phyloP scores from a whole-genome alignment of 2,888 invertebrate genomes.

The Altica lythri region DNA sequence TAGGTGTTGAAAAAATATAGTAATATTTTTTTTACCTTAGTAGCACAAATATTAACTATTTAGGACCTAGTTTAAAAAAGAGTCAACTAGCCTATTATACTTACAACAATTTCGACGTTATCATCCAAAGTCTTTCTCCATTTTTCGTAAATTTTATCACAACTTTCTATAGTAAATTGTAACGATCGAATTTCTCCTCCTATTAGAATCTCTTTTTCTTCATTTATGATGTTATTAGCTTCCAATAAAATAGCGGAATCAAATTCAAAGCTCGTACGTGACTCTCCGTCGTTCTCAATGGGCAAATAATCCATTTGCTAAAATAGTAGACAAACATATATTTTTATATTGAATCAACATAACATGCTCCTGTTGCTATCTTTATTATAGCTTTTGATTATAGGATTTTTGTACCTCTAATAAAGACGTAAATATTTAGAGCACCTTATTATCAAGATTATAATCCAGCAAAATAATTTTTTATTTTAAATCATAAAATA shows the following conservation, averaged over 20 bases:
- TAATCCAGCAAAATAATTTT: no score
- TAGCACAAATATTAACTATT: no score
- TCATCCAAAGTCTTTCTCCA: slow-evolving; percentile 74
- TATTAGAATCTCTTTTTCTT: slow-evolving; percentile 69
- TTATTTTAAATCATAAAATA: no score
- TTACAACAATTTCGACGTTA: slow-evolving; percentile 78
- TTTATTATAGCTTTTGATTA: no score
- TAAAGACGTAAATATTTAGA: no score
- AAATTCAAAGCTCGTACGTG: slow-evolving; percentile 64
- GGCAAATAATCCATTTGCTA: slow-evolving; percentile 51
- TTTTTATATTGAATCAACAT: no score
- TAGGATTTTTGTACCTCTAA: no score
- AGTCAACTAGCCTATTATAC: no score
- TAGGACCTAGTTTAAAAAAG: no score
- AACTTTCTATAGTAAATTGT: slow-evolving; percentile 61
- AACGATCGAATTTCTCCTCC: slow-evolving; percentile 60
- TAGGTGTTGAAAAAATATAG: no score
- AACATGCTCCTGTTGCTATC: neutral
- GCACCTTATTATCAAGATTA: no score
- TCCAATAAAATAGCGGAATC: slow-evolving; percentile 55
- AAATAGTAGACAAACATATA: slow-evolving; percentile 12
- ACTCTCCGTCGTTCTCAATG: slow-evolving; percentile 69
- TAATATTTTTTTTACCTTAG: no score
- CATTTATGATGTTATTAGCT: slow-evolving; percentile 55
- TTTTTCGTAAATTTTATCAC: slow-evolving; percentile 73